Evolutionary conservation across 2,888 invertebrate genomes (phyloP).

Genomic region (Prosopocoilus inquinatus): DNA sequence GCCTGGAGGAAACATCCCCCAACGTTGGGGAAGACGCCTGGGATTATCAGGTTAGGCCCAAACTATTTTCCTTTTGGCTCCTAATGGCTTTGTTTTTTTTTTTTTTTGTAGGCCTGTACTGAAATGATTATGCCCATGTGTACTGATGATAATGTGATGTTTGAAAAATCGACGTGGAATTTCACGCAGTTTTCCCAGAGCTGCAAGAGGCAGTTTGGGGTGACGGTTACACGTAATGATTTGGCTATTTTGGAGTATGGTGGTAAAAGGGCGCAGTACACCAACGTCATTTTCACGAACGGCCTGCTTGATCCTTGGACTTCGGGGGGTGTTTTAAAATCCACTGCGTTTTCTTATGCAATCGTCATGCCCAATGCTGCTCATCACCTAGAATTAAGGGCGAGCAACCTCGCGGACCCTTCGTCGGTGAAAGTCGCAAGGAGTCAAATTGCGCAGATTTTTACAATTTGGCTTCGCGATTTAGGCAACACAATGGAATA

Average conservation of each 20-base stretch:
- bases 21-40: slow-evolving; percentile 70
- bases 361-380: slow-evolving; percentile 79
- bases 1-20: slow-evolving; percentile 56
- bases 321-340: slow-evolving; percentile 73
- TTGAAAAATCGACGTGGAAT: slow-evolving; percentile 75
- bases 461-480: slow-evolving; percentile 59
- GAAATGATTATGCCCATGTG: slow-evolving; percentile 98
- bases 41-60: slow-evolving; percentile 70
- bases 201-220: slow-evolving; percentile 70
- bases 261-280: slow-evolving; percentile 61
- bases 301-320: slow-evolving; percentile 87
- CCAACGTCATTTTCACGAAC: slow-evolving; percentile 79
- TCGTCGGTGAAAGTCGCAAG: slow-evolving; percentile 63
- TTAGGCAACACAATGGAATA: too few species aligned
- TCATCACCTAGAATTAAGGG: slow-evolving; percentile 82
- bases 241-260: slow-evolving; percentile 78
- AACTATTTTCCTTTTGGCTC: neutral
- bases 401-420: slow-evolving; percentile 63
- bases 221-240: slow-evolving; percentile 57
- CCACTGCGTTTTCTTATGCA: slow-evolving; percentile 64
- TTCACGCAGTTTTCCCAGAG: slow-evolving; percentile 60
- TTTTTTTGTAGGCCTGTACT: slow-evolving; percentile 71
- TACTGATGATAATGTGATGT: slow-evolving; percentile 69
- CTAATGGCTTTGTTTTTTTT: slow-evolving; percentile 3
- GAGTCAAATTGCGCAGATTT: slow-evolving; percentile 59